Evolutionary conservation across 2,113 vertebrate species (phyloP).

Genomic region (Psephotus haematonotus): DNA sequence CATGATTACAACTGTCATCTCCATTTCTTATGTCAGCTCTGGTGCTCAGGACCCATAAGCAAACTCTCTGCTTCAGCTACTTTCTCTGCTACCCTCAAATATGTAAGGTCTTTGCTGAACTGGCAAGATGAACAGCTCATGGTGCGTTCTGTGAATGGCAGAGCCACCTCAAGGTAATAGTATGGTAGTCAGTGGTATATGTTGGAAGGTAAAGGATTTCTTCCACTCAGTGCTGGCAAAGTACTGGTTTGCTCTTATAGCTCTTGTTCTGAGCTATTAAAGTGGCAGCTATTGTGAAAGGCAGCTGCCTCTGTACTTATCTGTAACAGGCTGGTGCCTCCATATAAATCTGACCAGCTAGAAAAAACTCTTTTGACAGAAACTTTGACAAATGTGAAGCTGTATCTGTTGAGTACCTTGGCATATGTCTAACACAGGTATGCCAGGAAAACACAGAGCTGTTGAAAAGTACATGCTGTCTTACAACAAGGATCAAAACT

Average conservation of each 20-base stretch:
- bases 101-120: background rate
- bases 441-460: background rate
- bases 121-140: background rate
- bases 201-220: background rate
- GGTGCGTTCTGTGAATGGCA: background rate
- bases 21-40: background rate
- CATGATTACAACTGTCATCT: background rate
- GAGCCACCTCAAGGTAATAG: background rate
- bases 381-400: background rate
- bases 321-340: background rate
- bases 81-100: background rate
- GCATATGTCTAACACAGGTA: rapidly evolving
- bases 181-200: background rate
- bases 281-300: background rate
- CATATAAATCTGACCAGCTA: background rate
- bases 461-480: background rate
- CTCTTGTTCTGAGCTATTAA: background rate
- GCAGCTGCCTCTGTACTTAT: background rate
- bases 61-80: background rate
- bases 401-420: background rate
- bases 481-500: background rate
- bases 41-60: background rate
- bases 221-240: background rate
- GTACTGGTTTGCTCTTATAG: background rate
- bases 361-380: background rate